Evolutionary conservation across 2,113 vertebrate genomes (phyloP), one percentile per base, ranked within the genome.

Genomic region (Mesoclemmys tuberculata): DNA sequence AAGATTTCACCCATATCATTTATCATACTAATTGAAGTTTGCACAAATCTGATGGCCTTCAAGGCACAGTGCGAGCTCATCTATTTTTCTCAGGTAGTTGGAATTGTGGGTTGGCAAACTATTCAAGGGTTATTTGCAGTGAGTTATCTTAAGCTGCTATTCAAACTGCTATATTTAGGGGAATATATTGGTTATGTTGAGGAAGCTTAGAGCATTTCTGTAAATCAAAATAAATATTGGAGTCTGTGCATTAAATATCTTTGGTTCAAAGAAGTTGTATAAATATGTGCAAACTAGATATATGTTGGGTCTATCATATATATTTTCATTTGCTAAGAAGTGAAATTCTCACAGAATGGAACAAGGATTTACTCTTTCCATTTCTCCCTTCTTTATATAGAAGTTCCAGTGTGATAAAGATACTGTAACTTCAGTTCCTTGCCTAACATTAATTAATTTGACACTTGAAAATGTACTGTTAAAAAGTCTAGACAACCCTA

Each of bases 91-190:
- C 31, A 22, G 48, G 19, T 44, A 35, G 41, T 35, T 35, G 31
- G 26, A 56, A 79, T 48, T 27, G 31, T 14, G 14, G 16, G 12
- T 71, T 71, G 64, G 64, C 64, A 71, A 71, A 71, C 22, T 38
- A 71, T 38, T 71, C 8, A n/a, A 77, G 41, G 26, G 22, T 26
- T 10, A 44, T 77, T 77, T 77, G 24, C 38, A 77, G 26, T 77
- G 41, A 12, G 24, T 46, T 44, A 77, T 29, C 11, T 77, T 77
- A 46, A 46, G 14, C 74, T 46, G 74, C 64, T 38, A 38, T 18
- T 93, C 84, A 58, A 91, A 35, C 82, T 79, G 38, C 86, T 92
- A 2, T 90, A 29, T 61, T 41, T 91, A 90, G 21, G 12, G 46
- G 74, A 77, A 46, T 77, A 22, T 13, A 46, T 44, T 71, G 12